Base-by-base conservation (phyloP, 1,140 invertebrate genomes). In the Helicorthomorpha holstii region DNA sequence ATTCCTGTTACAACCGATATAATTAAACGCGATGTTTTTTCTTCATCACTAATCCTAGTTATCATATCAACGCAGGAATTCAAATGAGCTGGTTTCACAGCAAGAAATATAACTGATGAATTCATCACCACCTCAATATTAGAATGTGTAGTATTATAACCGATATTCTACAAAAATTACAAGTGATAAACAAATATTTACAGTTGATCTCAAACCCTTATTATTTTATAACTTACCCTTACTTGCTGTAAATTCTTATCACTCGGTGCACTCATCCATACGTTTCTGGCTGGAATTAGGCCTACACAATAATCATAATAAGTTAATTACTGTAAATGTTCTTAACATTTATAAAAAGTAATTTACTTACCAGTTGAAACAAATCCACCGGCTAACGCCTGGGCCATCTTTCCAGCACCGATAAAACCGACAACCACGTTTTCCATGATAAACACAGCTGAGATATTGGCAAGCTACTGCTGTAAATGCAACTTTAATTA, bases 1-100 rank as follows among this genome's bases (percentile, higher is more conserved):
- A 96, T 78, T 14, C 93, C 93, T 77, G 92, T 87, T 1, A 89
- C 92, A 25, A 97, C 84, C 0, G 93, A 97, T 4, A 96, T 72
- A 48, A 95, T 76, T 0, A 96, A n/a, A n/a, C n/a, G n/a, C n/a
- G n/a, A n/a, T n/a, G n/a, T n/a, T n/a, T n/a, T n/a, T n/a, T n/a
- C n/a, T n/a, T n/a, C n/a, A n/a, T n/a, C n/a, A n/a, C n/a, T n/a
- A n/a, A n/a, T n/a, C n/a, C n/a, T n/a, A n/a, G n/a, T n/a, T n/a
- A n/a, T n/a, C n/a, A n/a, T n/a, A n/a, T n/a, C n/a, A n/a, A n/a
- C n/a, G n/a, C n/a, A n/a, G n/a, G n/a, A n/a, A n/a, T n/a, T n/a
- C n/a, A n/a, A n/a, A n/a, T n/a, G n/a, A n/a, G n/a, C n/a, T n/a
- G 75, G 75, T 58, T 77, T 77, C 1, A 78, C 74, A 10, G 73